Percentiles rank a stretch among this genome's conserved stretches.
phyloP scores from a whole-genome alignment of 2,113 vertebrate genomes.

The Gallinago paraguaiae region DNA sequence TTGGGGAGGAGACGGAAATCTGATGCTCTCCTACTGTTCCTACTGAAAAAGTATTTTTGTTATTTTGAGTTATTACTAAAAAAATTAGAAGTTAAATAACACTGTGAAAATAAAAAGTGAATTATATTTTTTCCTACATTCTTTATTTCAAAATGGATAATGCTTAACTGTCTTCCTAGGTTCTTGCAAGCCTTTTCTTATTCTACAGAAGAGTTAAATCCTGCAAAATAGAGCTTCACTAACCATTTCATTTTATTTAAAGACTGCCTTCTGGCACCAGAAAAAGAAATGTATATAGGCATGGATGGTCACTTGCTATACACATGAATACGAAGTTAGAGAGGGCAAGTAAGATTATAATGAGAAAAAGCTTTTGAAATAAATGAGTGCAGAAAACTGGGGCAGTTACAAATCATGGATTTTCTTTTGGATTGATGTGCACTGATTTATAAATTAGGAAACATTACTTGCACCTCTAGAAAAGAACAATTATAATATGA shows the following conservation, averaged over 20 bases:
- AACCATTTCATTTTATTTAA: conserved; percentile 13
- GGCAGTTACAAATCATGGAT: not conserved
- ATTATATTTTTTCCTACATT: not conserved
- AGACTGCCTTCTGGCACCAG: not conserved
- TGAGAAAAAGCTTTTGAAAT: conserved; percentile 10
- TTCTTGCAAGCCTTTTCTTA: not conserved
- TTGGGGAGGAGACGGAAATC: not conserved
- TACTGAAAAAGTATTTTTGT: not conserved
- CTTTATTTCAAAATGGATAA: not conserved
- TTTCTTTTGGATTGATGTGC: not conserved
- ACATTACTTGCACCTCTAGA: not conserved
- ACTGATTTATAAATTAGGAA: not conserved
- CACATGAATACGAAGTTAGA: not conserved
- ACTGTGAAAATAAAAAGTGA: not conserved
- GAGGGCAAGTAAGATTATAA: not conserved
- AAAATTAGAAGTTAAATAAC: not conserved
- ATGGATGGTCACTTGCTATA: not conserved
- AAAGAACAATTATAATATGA: not conserved
- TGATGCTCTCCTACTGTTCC: not conserved
- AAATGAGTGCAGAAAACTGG: conserved; percentile 22
- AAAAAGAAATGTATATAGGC: not conserved
- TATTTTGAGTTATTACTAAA: not conserved
- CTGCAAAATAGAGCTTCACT: not conserved
- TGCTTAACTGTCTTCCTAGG: not conserved
- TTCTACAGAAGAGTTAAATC: not conserved